A percentile compares a stretch with the other conserved stretches of the same genome.
Evolutionary conservation across 2,797 vertebrate genomes (phyloP).

Genomic region (Gambusia yucatana): DNA sequence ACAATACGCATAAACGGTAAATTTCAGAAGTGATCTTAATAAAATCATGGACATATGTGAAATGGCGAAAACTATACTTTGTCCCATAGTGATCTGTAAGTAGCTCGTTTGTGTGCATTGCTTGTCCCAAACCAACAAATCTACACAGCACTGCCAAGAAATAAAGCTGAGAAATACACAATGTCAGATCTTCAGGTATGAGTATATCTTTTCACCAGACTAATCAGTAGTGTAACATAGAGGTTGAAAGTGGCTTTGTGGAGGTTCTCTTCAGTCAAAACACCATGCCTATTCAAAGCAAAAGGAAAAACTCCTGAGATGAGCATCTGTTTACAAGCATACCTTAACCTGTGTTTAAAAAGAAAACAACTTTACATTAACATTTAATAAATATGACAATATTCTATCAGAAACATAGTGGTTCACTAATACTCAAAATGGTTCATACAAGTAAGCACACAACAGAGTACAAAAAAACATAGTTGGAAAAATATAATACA

Average conservation of each 20-base stretch:
- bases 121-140: constrained; percentile 52
- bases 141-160: constrained; percentile 36
- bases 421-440: constrained; percentile 18
- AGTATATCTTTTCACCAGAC: constrained; percentile 45
- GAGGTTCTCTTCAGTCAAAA: constrained; percentile 38
- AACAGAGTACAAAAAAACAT: constrained; percentile 31
- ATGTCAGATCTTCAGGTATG: constrained; percentile 33
- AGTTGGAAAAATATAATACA: neutral
- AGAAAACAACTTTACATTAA: constrained; percentile 9
- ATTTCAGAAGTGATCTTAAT: constrained; percentile 52
- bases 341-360: constrained; percentile 30
- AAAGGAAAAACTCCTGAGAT: constrained; percentile 69
- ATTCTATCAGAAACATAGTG: constrained; percentile 36
- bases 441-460: constrained; percentile 24
- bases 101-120: constrained; percentile 53
- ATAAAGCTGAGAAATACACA: constrained; percentile 47
- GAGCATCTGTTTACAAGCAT: constrained; percentile 42
- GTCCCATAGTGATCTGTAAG: constrained; percentile 44
- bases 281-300: constrained; percentile 26
- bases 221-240: constrained; percentile 49
- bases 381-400: constrained; percentile 39
- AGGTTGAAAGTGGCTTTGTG: constrained; percentile 42
- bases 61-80: constrained; percentile 20
- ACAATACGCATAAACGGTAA: constrained; percentile 56
- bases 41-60: constrained; percentile 43